Evolutionary conservation across 1,140 invertebrate species (phyloP), one percentile per base, ranked within the genome.

Genomic region (Chionoecetes opilio): DNA sequence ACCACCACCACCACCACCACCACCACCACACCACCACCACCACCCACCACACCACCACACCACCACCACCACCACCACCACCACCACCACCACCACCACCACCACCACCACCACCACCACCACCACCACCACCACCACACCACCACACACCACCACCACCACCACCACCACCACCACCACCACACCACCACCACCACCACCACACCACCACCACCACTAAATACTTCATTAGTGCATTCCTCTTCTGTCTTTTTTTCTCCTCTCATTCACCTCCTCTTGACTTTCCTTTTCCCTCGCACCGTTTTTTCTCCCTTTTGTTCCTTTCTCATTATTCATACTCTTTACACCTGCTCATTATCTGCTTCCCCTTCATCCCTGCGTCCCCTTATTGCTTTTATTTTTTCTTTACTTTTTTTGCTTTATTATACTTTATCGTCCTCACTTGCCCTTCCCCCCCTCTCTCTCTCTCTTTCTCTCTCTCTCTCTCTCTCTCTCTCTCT

Each of bases 341-440:
- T 75, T 75, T 75, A 75, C 63, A 75, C 21, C 63, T 75, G 63
- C 63, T 75, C n/a, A 75, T 75, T 75, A 75, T 75, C 21, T 75
- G 21, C 53, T 21, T 63, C 53, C 21, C 26, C 53, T 41, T 41
- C 38, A n/a, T 41, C 38, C 46, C 9, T 53, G 11, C 46, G 46
- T 53, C 46, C 46, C 46, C 46, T 53, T 17, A 53, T 53, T 53
- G 46, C 46, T 53, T 53, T 53, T 53, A 53, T 53, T 53, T 53
- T 53, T 11, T 17, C 2, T 53, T 53, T 53, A 14, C 8, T 17
- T 0, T 53, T 53, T 53, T 53, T 53, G 21, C 11, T 53, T 9
- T 53, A 53, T 53, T n/a, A n/a, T n/a, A n/a, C n/a, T 53, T 53
- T 53, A 53, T 53, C 46, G 11, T 53, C 0, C 11, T 53, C 46